Evolutionary conservation across 2,888 invertebrate genomes (phyloP), one percentile per base, ranked within the genome.

Genomic region (Neocrepidodera transversa): DNA sequence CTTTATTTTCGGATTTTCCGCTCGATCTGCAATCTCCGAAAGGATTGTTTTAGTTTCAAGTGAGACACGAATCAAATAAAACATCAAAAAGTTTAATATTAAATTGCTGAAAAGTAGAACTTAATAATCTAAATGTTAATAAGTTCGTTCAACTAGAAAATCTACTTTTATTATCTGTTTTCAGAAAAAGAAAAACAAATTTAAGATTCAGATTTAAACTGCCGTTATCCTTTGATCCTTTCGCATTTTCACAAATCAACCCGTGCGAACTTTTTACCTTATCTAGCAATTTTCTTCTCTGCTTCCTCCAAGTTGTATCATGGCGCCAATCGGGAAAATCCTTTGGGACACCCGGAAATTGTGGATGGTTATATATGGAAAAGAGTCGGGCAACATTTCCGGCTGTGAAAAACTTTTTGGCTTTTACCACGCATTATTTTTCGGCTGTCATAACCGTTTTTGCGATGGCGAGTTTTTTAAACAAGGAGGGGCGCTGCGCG

Each of bases 311-410:
- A 48, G 35, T 23, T 42, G 65, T 56, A 62, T 68, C 66, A 54
- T 59, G 54, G 58, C 56, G 60, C 54, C 60, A 47, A 57, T 60
- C 56, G 57, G 56, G 55, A 62, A 62, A 55, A 58, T 56, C 53
- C 63, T 36, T 52, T 45, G 60, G 60, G 72, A 70, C 70, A 69
- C 58, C 55, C 72, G 73, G 73, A 73, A 73, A 73, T 72, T 72
- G 71, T 65, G 69, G 69, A 71, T 68, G 71, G 72, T 73, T 71
- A 72, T 73, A 72, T 72, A 73, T 73, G 73, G 66, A 68, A 68
- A 70, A 65, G 62, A 66, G 65, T 60, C 62, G 59, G 55, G 60
- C 59, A 49, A 58, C 63, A 58, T 60, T 64, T 65, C 63, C 65
- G 53, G 50, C 47, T 16, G 30, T 38, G 58, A 49, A 42, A 55